A percentile compares a stretch with the other conserved stretches of the same genome.
Conservation (phyloP, 2,888 invertebrate species). For the Hyposoter dolosus region DNA sequence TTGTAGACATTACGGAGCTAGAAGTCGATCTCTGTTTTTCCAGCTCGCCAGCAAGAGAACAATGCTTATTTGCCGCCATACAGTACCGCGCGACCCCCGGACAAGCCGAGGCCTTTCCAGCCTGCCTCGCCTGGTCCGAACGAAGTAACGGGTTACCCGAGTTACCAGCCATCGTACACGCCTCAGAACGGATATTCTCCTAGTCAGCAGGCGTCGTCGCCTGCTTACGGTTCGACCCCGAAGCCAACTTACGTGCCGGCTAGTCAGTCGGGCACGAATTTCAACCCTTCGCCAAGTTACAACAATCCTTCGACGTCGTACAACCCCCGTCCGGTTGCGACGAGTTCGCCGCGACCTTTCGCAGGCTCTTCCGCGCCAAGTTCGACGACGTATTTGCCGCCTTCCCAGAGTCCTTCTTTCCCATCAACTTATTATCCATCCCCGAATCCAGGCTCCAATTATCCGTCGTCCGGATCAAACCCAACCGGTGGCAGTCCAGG, state of each 20-base stretch:
- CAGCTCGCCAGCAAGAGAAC: constrained; percentile 87
- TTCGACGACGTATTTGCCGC: constrained; percentile 72
- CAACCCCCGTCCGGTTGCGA: constrained; percentile 72
- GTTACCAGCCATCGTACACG: constrained; percentile 78
- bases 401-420: constrained; percentile 66
- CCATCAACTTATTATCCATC: constrained; percentile 41
- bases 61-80: constrained; percentile 87
- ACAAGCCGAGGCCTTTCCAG: constrained; percentile 90
- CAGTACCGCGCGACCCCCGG: constrained; percentile 86
- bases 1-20: neutral
- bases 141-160: constrained; percentile 76
- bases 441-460: constrained; percentile 54
- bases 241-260: constrained; percentile 76
- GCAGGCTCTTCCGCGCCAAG: constrained; percentile 77
- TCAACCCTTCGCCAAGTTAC: constrained; percentile 68
- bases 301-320: constrained; percentile 73
- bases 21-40: constrained; percentile 73
- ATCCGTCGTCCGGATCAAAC: constrained; percentile 63
- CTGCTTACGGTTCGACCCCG: constrained; percentile 72
- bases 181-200: constrained; percentile 75
- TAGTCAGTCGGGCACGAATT: constrained; percentile 70
- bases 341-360: constrained; percentile 72
- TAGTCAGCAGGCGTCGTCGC: constrained; percentile 73
- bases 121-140: constrained; percentile 82
- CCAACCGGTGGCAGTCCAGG: constrained; percentile 35